Percentiles rank a stretch among this genome's conserved stretches.
Evolutionary conservation across 1,140 invertebrate species (phyloP).

Genomic region (Phymorhynchus buccinoides): DNA sequence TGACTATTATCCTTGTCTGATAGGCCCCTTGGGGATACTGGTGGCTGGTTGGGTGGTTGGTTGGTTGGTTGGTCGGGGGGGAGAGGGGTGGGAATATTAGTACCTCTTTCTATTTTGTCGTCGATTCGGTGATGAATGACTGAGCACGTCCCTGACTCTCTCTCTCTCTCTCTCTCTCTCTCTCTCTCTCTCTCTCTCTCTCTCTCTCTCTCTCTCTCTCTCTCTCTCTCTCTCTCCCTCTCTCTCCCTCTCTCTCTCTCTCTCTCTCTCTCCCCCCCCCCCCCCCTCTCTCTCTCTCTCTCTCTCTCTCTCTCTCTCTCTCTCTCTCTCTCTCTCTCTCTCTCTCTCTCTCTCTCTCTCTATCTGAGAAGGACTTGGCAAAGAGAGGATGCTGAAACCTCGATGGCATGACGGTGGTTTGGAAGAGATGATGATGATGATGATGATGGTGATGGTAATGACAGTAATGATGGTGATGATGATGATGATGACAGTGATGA

Average conservation of each 20-base stretch:
- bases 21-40: too few relatives aligned
- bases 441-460: not conserved
- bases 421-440: not conserved
- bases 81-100: too few relatives aligned
- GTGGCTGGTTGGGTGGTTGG: too few relatives aligned
- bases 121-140: too few relatives aligned
- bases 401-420: not conserved
- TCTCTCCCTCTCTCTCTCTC: too few relatives aligned
- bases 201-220: not conserved
- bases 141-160: constrained; percentile 12
- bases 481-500: too few relatives aligned
- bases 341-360: not conserved
- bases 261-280: too few relatives aligned
- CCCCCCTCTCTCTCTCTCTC: not conserved
- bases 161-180: constrained; percentile 27
- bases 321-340: not conserved
- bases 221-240: too few relatives aligned
- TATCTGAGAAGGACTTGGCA: not conserved
- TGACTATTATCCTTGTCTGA: too few relatives aligned
- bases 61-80: too few relatives aligned
- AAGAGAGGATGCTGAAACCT: not conserved
- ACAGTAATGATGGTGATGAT: not conserved
- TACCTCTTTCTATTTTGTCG: too few relatives aligned
- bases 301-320: not conserved
- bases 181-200: constrained; percentile 7